Percentiles rank a stretch among this genome's conserved stretches.
Evolutionary conservation across 2,113 vertebrate species (phyloP).

Genomic region (Anolis carolinensis): DNA sequence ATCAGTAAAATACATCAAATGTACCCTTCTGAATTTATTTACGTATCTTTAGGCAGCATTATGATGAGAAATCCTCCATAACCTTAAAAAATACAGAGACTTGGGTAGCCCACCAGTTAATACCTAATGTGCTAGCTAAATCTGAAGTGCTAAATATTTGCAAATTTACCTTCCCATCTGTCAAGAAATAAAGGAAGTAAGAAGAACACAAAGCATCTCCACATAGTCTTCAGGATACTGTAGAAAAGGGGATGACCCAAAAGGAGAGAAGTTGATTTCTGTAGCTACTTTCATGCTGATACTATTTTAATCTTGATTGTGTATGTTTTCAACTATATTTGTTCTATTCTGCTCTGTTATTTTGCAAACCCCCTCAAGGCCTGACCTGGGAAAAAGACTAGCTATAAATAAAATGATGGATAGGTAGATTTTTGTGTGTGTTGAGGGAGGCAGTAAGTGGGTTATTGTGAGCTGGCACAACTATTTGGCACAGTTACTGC

Average conservation of each 20-base stretch:
- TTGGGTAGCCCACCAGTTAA: background rate
- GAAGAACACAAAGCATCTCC: background rate
- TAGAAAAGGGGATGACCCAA: no score
- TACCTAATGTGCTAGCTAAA: constrained; percentile 33
- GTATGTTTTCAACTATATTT: no score
- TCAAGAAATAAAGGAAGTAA: constrained; percentile 1
- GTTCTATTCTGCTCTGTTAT: no score
- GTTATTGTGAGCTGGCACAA: no score
- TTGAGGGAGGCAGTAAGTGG: background rate
- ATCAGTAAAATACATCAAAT: constrained; percentile 21
- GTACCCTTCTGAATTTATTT: background rate
- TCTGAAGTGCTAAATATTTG: constrained; percentile 19
- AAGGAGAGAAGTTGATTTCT: no score
- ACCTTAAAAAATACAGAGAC: background rate
- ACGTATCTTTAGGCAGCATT: constrained; percentile 9
- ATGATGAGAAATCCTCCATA: constrained; percentile 15
- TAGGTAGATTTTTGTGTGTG: background rate
- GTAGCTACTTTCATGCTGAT: no score
- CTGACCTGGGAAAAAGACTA: no score
- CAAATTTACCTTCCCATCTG: constrained; percentile 3
- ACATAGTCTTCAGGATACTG: background rate
- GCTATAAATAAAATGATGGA: no score
- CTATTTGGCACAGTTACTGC: no score
- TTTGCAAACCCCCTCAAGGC: no score
- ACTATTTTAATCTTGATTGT: no score